Evolutionary conservation across 2,888 invertebrate genomes (phyloP), one percentile per base, ranked within the genome.

Genomic region (Scelioninae gen. 2): DNA sequence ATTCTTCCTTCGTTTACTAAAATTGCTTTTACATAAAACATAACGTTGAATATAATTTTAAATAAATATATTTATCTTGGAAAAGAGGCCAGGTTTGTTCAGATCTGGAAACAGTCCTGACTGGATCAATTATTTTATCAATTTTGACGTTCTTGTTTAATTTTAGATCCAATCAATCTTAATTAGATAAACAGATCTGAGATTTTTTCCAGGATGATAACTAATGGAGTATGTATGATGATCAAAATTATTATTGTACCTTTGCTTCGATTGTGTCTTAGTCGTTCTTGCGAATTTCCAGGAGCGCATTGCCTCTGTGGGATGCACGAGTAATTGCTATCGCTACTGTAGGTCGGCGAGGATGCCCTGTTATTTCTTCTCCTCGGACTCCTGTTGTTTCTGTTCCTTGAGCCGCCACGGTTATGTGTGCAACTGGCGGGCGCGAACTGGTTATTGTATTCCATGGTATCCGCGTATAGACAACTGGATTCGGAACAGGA

Each of bases 401-500:
- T 78, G 58, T 79, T 82, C 67, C 84, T 80, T 1, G 83, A 81
- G 25, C 78, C 78, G 28, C 80, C 78, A 16, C 81, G 79, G 45
- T 80, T 81, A 52, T 82, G 84, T 16, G 78, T 76, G 64, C 82
- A 81, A 9, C 53, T 58, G 9, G 57, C 39, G 10, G 80, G 74
- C 10, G 78, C 81, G 52, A 83, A 83, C 58, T 84, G 83, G 69
- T 83, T 82, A 74, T 84, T 84, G 65, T 85, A 86, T 6, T 85
- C 85, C 75, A 85, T 79, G 0, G 85, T 82, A 52, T 86, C 85
- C 35, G 84, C 84, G 46, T 86, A 86, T 0, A 86, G 81, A 64
- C 85, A 86, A 61, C 86, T 85, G 0, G 86, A 86, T 68, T 86
- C 86, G 2, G 85, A 85, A 65, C 86, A 86, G 3, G 86, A 86